Conservation (phyloP, 2,888 invertebrate species). For the Conomelus anceps region DNA sequence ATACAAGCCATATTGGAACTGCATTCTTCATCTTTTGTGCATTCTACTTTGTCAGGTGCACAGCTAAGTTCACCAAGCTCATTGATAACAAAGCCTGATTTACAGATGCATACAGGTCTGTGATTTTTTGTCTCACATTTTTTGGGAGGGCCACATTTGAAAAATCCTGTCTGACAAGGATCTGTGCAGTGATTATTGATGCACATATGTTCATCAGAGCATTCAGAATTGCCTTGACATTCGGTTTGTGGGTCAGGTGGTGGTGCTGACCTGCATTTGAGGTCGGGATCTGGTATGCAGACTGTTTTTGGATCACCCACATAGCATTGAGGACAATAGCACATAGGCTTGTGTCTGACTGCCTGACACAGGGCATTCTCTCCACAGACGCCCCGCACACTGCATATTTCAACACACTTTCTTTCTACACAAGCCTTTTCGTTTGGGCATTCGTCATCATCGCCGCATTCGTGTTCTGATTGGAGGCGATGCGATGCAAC, state of each 20-base stretch:
- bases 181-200: constrained; percentile 65
- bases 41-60: constrained; percentile 73
- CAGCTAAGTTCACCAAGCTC: constrained; percentile 82
- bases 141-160: constrained; percentile 72
- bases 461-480: constrained; percentile 76
- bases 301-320: constrained; percentile 72
- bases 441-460: constrained; percentile 84
- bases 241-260: constrained; percentile 24
- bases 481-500: no score
- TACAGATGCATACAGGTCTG: constrained; percentile 79
- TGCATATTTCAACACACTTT: constrained; percentile 87
- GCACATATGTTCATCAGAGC: constrained; percentile 69
- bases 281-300: constrained; percentile 64
- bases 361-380: constrained; percentile 82
- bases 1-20: constrained; percentile 79
- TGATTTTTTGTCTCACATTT: constrained; percentile 83
- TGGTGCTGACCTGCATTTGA: constrained; percentile 56
- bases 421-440: constrained; percentile 87
- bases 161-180: constrained; percentile 63
- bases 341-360: constrained; percentile 75
- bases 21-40: constrained; percentile 74
- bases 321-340: constrained; percentile 83
- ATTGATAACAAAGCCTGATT: constrained; percentile 80
- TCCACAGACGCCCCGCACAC: constrained; percentile 80
- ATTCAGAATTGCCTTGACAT: constrained; percentile 63